These are phyloP conservation scores for Dallia pectoralis DNA, from an alignment of 2,797 vertebrate genomes.

Conservation along the genomic window DNA sequence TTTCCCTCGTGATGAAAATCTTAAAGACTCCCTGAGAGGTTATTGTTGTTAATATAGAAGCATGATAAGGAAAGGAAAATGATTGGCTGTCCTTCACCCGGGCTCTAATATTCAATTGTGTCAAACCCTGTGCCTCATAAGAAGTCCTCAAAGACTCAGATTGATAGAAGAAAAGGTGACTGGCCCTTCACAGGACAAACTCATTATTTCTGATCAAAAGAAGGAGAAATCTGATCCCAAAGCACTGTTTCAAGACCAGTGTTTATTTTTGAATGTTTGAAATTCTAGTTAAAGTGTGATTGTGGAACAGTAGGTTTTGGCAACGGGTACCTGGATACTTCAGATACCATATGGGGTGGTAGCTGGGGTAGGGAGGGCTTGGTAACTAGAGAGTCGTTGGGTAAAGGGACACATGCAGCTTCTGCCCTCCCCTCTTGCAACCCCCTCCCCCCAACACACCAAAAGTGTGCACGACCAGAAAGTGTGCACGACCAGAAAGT, in stretches of 20 bases:
- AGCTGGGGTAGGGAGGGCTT: slow-evolving; percentile 54
- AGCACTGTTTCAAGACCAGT: neutral
- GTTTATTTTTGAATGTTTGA: neutral
- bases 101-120: slow-evolving; percentile 7
- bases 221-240: slow-evolving; percentile 36
- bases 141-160: slow-evolving; percentile 44
- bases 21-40: neutral
- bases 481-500: slow-evolving; percentile 60
- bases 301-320: neutral
- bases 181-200: slow-evolving; percentile 44
- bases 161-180: slow-evolving; percentile 48
- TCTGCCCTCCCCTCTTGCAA: slow-evolving; percentile 11
- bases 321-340: neutral
- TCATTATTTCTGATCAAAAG: slow-evolving; percentile 54
- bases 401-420: slow-evolving; percentile 71
- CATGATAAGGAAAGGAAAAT: neutral
- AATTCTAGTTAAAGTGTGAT: neutral
- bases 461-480: slow-evolving; percentile 62
- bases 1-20: slow-evolving; percentile 1
- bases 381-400: slow-evolving; percentile 67
- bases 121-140: slow-evolving; percentile 40
- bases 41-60: slow-evolving; percentile 14
- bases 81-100: neutral
- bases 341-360: slow-evolving; percentile 70
- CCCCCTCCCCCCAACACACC: slow-evolving; percentile 57